Conservation (phyloP, 2,113 vertebrate species). For the Plotosus lineatus region DNA sequence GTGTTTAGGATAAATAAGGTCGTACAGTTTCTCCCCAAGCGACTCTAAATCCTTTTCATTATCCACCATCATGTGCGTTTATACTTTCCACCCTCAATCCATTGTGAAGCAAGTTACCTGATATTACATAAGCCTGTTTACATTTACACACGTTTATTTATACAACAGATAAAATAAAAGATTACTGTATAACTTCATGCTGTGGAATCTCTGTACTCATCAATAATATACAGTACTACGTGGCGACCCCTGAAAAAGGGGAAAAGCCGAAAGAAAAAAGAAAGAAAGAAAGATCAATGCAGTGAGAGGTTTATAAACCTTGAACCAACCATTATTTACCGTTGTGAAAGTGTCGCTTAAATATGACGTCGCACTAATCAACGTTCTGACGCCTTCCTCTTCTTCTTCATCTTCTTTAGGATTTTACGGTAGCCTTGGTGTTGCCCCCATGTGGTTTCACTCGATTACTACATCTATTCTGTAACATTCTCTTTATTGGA, state of each 20-base stretch:
- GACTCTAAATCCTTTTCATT: conserved; percentile 67
- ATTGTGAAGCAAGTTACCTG: not conserved
- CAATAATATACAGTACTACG: not conserved
- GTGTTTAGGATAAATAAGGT: conserved; percentile 66
- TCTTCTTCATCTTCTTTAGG: no score
- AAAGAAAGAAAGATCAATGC: no score
- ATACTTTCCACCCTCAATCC: not conserved
- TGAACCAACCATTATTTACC: not conserved
- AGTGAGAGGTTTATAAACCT: no score
- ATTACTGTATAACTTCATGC: not conserved
- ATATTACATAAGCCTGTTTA: not conserved
- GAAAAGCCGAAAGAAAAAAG: no score
- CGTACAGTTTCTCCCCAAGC: conserved; percentile 73
- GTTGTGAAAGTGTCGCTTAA: conserved; percentile 14
- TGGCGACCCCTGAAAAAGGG: no score
- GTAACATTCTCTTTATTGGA: no score
- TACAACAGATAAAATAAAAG: not conserved
- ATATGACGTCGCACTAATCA: conserved; percentile 45
- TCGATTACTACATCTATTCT: no score
- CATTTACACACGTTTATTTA: not conserved
- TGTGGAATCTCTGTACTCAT: not conserved
- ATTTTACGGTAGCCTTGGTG: no score
- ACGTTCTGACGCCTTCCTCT: no score
- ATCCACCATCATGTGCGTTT: conserved; percentile 66
- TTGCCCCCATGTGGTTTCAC: no score